Conservation (phyloP, 2,797 vertebrate genomes). For the Acanthurus lineatus region DNA sequence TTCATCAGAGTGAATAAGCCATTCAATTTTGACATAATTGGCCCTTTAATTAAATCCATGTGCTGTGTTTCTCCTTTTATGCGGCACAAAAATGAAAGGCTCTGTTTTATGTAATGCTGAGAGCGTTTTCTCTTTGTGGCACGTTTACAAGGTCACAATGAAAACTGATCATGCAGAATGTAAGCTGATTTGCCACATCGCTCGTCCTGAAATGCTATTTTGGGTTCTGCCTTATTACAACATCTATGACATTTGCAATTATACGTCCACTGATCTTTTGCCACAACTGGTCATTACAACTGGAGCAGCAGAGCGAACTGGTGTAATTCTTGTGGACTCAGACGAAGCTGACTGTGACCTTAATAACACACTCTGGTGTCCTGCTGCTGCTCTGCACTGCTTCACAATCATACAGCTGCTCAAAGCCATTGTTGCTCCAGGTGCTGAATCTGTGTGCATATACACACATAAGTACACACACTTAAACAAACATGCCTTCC, state of each 20-base stretch:
- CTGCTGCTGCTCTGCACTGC: constrained; percentile 70
- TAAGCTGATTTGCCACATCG: constrained; percentile 31
- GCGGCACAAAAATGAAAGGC: constrained; percentile 22
- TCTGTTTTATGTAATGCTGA: constrained; percentile 30
- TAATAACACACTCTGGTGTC: constrained; percentile 80
- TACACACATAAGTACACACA: constrained; percentile 35
- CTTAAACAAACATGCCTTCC: constrained; percentile 56
- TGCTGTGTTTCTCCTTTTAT: constrained; percentile 53
- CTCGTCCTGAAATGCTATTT: constrained; percentile 60
- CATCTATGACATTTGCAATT: constrained; percentile 75
- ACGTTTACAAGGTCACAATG: constrained; percentile 45
- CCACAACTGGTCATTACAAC: constrained; percentile 73
- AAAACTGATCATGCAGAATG: constrained; percentile 34
- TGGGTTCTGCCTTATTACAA: constrained; percentile 67
- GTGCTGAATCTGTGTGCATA: constrained; percentile 53
- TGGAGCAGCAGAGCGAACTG: constrained; percentile 50
- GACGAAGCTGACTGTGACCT: constrained; percentile 65
- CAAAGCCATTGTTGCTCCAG: constrained; percentile 76
- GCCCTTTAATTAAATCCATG: constrained; percentile 58
- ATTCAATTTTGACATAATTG: constrained; percentile 57
- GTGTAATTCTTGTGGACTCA: constrained; percentile 72
- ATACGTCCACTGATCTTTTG: constrained; percentile 67
- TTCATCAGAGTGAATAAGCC: constrained; percentile 52
- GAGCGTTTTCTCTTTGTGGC: constrained; percentile 42
- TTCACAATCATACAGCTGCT: constrained; percentile 75